Conservation (phyloP, 1,140 invertebrate genomes). For the Aphaenogaster ashmeadi region DNA sequence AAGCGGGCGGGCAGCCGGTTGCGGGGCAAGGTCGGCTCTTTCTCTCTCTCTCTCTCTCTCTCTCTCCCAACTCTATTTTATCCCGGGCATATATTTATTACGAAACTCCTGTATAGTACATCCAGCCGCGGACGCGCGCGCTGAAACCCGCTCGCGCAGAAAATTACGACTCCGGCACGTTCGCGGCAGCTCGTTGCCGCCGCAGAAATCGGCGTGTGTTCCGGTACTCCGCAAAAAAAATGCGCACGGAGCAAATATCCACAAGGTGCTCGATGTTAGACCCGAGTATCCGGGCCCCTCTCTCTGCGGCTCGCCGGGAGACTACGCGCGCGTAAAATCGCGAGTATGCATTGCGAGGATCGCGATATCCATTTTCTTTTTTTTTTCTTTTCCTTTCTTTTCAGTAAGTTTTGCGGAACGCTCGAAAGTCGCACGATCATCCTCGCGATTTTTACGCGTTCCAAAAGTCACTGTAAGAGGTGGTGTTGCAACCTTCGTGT, state of each 20-base stretch:
- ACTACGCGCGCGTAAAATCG: background rate
- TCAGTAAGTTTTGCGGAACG: background rate
- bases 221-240: slow-evolving; percentile 5
- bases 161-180: slow-evolving; percentile 40
- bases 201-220: slow-evolving; percentile 1
- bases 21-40: slow-evolving; percentile 85
- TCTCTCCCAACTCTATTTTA: slow-evolving; percentile 82
- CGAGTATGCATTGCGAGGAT: background rate
- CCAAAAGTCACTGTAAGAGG: background rate
- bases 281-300: background rate
- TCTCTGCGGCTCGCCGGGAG: background rate
- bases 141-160: background rate
- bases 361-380: background rate
- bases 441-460: slow-evolving; percentile 1
- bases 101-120: slow-evolving; percentile 78
- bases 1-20: slow-evolving; percentile 81
- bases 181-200: background rate
- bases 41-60: slow-evolving; percentile 34
- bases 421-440: slow-evolving; percentile 3
- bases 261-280: background rate
- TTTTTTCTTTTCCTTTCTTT: background rate
- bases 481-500: background rate
- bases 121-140: slow-evolving; percentile 34
- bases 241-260: background rate
- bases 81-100: slow-evolving; percentile 85